Conservation (phyloP, 1,140 invertebrate species). For the Nephotettix cincticeps region DNA sequence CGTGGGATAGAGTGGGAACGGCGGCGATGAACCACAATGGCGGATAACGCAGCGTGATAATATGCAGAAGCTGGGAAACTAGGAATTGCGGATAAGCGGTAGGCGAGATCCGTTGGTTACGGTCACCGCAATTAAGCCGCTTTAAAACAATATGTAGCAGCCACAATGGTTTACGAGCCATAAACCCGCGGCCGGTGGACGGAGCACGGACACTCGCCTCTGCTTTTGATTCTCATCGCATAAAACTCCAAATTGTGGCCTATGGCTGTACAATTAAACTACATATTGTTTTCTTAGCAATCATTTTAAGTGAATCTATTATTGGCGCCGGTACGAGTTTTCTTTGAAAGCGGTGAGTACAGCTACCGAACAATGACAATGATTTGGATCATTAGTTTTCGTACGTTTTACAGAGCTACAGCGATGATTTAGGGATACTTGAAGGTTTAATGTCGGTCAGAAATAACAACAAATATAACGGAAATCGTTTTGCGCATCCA, state of each 20-base stretch:
- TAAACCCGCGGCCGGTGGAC: neutral
- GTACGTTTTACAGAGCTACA: no score
- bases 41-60: neutral
- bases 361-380: no score
- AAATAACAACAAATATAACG: no score
- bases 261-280: constrained; percentile 1
- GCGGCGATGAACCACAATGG: neutral
- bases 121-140: neutral
- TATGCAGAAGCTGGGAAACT: neutral
- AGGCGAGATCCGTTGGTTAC: neutral
- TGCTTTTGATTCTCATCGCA: neutral
- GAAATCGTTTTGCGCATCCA: no score
- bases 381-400: no score
- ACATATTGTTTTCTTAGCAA: constrained; percentile 5
- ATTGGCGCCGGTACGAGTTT: neutral
- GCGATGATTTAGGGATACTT: no score
- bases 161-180: neutral
- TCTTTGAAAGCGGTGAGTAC: constrained; percentile 4
- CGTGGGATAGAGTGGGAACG: neutral
- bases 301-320: constrained; percentile 5
- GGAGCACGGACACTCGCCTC: neutral
- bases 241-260: neutral
- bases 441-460: no score
- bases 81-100: neutral
- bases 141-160: constrained; percentile 12